phyloP scores from a whole-genome alignment of 1,140 invertebrate genomes.

The Rhyzopertha dominica region DNA sequence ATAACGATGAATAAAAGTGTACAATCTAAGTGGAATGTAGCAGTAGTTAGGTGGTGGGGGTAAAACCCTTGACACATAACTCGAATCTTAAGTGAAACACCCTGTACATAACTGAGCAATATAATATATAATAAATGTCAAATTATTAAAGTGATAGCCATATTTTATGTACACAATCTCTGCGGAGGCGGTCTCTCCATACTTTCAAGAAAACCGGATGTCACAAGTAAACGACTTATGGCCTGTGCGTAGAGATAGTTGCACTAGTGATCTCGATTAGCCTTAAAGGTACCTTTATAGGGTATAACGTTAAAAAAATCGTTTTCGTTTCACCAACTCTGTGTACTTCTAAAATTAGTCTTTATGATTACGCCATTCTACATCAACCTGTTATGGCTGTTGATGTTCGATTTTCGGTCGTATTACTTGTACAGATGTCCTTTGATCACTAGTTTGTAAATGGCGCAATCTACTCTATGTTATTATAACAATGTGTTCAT shows the following conservation, averaged over 20 bases:
- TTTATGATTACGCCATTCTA: slow-evolving; percentile 41
- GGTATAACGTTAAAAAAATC: slow-evolving; percentile 12
- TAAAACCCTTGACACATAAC: too few species aligned
- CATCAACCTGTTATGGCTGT: slow-evolving; percentile 38
- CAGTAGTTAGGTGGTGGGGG: slow-evolving; percentile 20
- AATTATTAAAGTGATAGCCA: slow-evolving; percentile 43
- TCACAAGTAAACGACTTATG: slow-evolving; percentile 15
- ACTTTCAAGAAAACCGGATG: slow-evolving; percentile 15
- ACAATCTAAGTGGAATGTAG: slow-evolving; percentile 2
- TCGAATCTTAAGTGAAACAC: slow-evolving; percentile 22
- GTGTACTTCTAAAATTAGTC: slow-evolving; percentile 11
- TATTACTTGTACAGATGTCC: slow-evolving; percentile 12
- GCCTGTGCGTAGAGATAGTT: slow-evolving; percentile 36
- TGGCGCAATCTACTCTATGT: slow-evolving; percentile 40
- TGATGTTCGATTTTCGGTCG: slow-evolving; percentile 23
- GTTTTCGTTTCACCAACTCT: neutral
- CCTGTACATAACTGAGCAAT: slow-evolving; percentile 41
- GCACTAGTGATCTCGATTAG: slow-evolving; percentile 45
- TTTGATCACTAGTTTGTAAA: slow-evolving; percentile 29
- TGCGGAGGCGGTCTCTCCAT: slow-evolving; percentile 19
- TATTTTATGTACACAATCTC: slow-evolving; percentile 21
- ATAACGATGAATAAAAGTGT: slow-evolving; percentile 15
- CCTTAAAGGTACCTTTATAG: slow-evolving; percentile 44
- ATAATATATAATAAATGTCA: slow-evolving; percentile 44
- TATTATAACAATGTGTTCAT: slow-evolving; percentile 46